These are phyloP conservation scores for Eurytoma californica DNA, from an alignment of 2,888 invertebrate genomes.

Conservation along the genomic window DNA sequence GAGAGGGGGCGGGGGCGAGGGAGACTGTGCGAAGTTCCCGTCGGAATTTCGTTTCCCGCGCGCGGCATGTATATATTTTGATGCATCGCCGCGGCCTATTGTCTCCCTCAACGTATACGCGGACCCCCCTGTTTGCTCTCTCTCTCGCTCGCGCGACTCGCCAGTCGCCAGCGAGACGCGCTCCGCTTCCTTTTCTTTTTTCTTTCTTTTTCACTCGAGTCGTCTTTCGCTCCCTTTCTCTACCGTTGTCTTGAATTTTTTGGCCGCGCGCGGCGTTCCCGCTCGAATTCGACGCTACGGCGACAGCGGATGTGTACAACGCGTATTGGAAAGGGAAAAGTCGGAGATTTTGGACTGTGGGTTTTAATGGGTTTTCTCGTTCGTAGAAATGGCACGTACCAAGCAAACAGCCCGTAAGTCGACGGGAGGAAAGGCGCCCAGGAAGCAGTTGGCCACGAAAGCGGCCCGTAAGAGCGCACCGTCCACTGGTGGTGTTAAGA, in stretches of 20 bases:
- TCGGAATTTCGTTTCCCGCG: not conserved
- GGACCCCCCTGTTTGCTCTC: no score
- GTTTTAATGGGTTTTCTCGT: not conserved
- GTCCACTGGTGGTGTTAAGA: constrained; percentile 96
- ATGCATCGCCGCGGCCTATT: not conserved
- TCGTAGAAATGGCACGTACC: constrained; percentile 91
- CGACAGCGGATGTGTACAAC: not conserved
- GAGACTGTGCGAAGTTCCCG: not conserved
- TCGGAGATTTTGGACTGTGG: not conserved
- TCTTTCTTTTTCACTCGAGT: no score
- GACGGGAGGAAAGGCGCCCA: constrained; percentile 97
- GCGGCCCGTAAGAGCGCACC: constrained; percentile 96
- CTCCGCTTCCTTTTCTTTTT: not conserved
- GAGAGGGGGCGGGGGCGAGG: no score
- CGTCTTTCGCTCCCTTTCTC: no score
- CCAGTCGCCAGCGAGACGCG: not conserved
- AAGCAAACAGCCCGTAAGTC: constrained; percentile 98
- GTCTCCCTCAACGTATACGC: not conserved
- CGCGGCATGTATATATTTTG: not conserved
- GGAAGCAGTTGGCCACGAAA: constrained; percentile 94
- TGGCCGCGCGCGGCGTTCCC: not conserved
- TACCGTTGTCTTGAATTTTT: not conserved
- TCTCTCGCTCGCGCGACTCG: not conserved
- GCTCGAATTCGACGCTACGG: not conserved
- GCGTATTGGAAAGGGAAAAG: not conserved